A percentile compares a stretch with the other conserved stretches of the same genome.
phyloP scores from a whole-genome alignment of 1,140 invertebrate species.

The Papilio helenus region DNA sequence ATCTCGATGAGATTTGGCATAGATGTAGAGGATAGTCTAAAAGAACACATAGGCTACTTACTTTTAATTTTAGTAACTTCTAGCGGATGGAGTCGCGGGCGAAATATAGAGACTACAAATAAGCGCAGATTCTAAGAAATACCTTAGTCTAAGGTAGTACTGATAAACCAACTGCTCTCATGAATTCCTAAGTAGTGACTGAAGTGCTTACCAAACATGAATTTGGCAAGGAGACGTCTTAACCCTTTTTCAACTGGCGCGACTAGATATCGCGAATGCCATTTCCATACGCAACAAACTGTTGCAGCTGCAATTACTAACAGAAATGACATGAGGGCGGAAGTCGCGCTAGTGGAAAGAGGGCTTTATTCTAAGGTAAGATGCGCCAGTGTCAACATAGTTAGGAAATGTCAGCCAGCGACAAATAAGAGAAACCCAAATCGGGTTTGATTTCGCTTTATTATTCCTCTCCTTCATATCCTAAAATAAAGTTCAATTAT shows the following conservation, averaged over 20 bases:
- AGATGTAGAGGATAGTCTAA: too few relatives aligned
- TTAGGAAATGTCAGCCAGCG: constrained; percentile 13
- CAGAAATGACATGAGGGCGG: background rate
- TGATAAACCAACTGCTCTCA: background rate
- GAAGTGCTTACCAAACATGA: constrained; percentile 25
- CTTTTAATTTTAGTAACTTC: too few relatives aligned
- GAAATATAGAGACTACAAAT: background rate
- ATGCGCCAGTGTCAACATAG: constrained; percentile 19
- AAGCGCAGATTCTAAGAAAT: background rate
- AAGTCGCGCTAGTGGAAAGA: background rate
- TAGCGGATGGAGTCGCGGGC: too few relatives aligned
- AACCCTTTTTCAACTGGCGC: background rate
- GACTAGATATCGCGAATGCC: background rate
- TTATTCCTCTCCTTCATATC: background rate
- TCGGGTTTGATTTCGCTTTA: background rate
- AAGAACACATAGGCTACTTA: too few relatives aligned
- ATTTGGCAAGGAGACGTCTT: constrained; percentile 11
- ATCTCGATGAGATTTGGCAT: too few relatives aligned
- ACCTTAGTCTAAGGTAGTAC: background rate
- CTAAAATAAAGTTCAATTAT: background rate
- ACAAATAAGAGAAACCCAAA: constrained; percentile 15
- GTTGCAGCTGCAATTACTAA: background rate
- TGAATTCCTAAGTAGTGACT: constrained; percentile 19
- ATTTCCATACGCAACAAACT: background rate
- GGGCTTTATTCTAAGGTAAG: background rate